Base-by-base conservation (phyloP, 2,113 vertebrate species). In the Porphyrio hochstetteri region DNA sequence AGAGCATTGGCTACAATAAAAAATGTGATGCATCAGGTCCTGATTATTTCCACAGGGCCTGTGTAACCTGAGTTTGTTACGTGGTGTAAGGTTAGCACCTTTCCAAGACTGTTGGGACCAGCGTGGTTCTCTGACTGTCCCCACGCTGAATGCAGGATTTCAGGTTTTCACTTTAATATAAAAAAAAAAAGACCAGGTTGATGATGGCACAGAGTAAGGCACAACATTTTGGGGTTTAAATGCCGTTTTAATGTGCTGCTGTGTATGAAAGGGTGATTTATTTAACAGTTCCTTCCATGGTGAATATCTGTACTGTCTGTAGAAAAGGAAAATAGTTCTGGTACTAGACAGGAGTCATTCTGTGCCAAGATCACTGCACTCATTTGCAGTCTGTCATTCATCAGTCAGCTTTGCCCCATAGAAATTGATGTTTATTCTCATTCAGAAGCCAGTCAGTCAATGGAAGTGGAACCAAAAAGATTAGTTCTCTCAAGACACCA, bases 21-120 rank as follows among this genome's bases (percentile, higher is more conserved):
- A 33, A 33, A 64, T 2, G 16, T 28, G 52, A 24, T 53, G 36
- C n/a, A 25, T 50, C 64, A 35, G 18, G 31, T 53, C 60, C 46
- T 61, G 55, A 28, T 65, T 23, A 2, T 40, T 48, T 57, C 46
- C 4, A 0, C 6, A 15, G 4, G 61, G 19, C 18, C 38, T 13
- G 5, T 29, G 59, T 10, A 71, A 40, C 60, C 35, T 0, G 3
- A 48, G 72, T 24, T 53, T 18, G 8, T 40, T 4, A 3, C 5
- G 4, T 2, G 61, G 63, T 13, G 28, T n/a, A 50, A 14, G 24
- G 16, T 42, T 10, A 72, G 38, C 8, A 3, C 33, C 25, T 33
- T 29, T 21, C 17, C 31, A 33, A 28, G n/a, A 31, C 0, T 46
- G 29, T 25, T 67, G 17, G 48, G 36, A 40, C 33, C 77, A 74